These are phyloP conservation scores for Dione vanillae DNA, from an alignment of 2,888 invertebrate genomes.

Conservation along the genomic window DNA sequence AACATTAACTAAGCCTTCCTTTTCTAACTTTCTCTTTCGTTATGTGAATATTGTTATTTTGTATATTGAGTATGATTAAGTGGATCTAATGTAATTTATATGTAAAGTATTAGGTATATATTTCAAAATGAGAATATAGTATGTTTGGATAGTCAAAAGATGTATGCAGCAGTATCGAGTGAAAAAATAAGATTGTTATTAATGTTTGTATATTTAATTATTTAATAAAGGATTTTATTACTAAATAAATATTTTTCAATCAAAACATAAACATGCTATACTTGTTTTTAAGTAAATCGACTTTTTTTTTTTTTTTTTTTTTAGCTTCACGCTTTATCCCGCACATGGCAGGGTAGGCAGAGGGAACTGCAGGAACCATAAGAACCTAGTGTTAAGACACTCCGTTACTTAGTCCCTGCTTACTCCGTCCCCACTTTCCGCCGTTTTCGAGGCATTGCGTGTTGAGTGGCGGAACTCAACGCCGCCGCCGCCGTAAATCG, in stretches of 20 bases:
- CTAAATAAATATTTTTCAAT: not conserved
- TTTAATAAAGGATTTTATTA: conserved; percentile 3
- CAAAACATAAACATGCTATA: not conserved
- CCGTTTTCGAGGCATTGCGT: too few species aligned
- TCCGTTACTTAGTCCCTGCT: too few species aligned
- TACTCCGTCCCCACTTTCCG: too few species aligned
- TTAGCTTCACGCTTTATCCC: not conserved
- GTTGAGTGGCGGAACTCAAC: too few species aligned
- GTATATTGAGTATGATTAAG: not conserved
- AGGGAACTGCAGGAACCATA: too few species aligned
- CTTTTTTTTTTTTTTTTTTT: too few species aligned
- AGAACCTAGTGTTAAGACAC: too few species aligned
- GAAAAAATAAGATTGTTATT: conserved; percentile 2
- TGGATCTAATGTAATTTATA: conserved; percentile 6
- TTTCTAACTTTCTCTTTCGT: not conserved
- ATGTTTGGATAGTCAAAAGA: not conserved
- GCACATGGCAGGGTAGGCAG: too few species aligned
- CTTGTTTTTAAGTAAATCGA: not conserved
- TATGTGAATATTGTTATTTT: conserved; percentile 19
- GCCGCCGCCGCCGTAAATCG: too few species aligned
- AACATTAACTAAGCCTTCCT: conserved; percentile 2
- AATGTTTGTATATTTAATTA: not conserved
- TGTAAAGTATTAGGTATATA: not conserved
- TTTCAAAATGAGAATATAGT: not conserved
- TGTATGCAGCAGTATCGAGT: not conserved